Evolutionary conservation across 2,888 invertebrate genomes (phyloP), one percentile per base, ranked within the genome.

Genomic region (Capitulum mitella): DNA sequence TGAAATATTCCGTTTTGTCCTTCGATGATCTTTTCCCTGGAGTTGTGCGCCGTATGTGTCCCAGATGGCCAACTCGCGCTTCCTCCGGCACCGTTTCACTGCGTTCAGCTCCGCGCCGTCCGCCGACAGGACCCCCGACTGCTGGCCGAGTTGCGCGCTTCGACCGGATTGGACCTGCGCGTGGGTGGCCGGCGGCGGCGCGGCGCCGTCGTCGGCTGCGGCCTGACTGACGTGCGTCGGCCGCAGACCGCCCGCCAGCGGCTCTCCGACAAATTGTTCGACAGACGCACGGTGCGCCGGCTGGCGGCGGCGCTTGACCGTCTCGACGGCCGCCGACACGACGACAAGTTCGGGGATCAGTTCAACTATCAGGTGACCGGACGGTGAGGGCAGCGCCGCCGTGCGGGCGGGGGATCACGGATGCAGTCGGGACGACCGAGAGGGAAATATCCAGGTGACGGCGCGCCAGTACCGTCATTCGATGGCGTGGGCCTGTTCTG

Each of bases 301-400:
- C 87, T 88, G 32, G 86, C 87, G n/a, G 81, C 83, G 34, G 84
- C 84, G 16, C 80, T 88, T 79, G 87, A 88, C 83, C 83, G 83
- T 40, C 80, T 86, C 2, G 87, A 87, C 80, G 83, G 84, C 77
- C 87, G 87, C 79, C 83, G 83, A 78, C 84, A 83, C 79, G 81
- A 83, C 78, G 88, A 88, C 82, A 88, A 88, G 83, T 89, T 86
- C 85, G 87, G 87, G 3, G 87, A 88, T 82, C 87, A 88, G 82
- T 88, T 87, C 83, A 86, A 88, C 82, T 88, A 88, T 40, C 70
- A 70, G 37, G 37, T 70, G 29, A 70, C 64, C 2, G 64, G 64
- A 32, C 64, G 34, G 0, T 61, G 61, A 32, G 22, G 2, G 14
- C 61, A 61, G 58, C 10, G 10, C n/a, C n/a, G 61, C 32, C 32